phyloP scores from a whole-genome alignment of 2,888 invertebrate genomes.

The Synanthedon tipuliformis region DNA sequence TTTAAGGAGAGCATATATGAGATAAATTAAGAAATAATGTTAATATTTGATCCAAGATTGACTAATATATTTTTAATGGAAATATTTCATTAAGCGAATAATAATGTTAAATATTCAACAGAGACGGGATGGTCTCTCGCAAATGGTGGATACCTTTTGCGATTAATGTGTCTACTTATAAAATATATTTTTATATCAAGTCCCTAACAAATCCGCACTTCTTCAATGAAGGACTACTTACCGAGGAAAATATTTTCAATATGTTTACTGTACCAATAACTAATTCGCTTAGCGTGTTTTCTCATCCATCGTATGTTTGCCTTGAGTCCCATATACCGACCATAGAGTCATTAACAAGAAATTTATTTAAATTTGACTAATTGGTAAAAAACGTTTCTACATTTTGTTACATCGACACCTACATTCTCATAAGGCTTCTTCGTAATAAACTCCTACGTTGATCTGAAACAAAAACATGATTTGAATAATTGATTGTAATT shows the following conservation, averaged over 20 bases:
- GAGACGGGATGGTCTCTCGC: no score
- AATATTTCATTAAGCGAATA: no score
- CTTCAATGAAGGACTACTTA: not conserved
- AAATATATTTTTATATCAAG: not conserved
- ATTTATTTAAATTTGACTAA: constrained; percentile 47
- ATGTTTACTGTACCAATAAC: not conserved
- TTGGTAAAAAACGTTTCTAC: constrained; percentile 61
- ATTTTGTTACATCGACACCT: constrained; percentile 43
- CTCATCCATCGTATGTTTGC: constrained; percentile 17
- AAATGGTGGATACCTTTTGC: constrained; percentile 1
- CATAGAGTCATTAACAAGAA: constrained; percentile 53
- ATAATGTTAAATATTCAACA: no score
- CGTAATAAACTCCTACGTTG: constrained; percentile 68
- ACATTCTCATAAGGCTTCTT: constrained; percentile 68
- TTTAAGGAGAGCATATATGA: no score
- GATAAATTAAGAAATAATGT: no score
- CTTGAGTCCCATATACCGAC: constrained; percentile 61
- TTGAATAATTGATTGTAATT: no score
- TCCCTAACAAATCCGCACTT: not conserved
- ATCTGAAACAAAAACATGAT: constrained; percentile 45
- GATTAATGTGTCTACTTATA: constrained; percentile 7
- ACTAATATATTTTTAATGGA: no score
- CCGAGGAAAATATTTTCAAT: not conserved
- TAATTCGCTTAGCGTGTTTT: not conserved
- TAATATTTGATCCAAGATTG: no score